Evolutionary conservation across 2,888 invertebrate species (phyloP).

Genomic region (Eucera pruinosa): DNA sequence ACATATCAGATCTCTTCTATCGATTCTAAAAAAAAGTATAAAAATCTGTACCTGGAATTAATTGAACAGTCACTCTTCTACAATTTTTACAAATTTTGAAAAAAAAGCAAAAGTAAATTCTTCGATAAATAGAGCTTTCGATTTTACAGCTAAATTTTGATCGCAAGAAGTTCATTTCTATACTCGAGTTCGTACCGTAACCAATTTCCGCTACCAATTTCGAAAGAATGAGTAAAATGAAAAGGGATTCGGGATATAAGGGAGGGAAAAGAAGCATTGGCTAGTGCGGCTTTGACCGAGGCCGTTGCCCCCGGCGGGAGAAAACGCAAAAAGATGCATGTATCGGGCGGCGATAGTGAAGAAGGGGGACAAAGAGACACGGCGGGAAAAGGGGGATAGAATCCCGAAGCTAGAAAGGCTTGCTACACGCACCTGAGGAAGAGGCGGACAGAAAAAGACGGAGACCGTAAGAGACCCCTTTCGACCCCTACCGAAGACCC

Average conservation of each 20-base stretch:
- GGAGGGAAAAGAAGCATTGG: background rate
- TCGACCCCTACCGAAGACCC: conserved; percentile 70
- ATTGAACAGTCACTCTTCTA: too few relatives aligned
- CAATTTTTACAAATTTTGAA: too few relatives aligned
- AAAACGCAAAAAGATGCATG: conserved; percentile 66
- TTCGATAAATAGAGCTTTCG: too few relatives aligned
- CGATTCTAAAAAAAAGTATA: background rate
- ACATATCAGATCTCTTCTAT: background rate
- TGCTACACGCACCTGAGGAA: conserved; percentile 52
- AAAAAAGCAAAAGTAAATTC: too few relatives aligned
- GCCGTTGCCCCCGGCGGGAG: conserved; percentile 58
- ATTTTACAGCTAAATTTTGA: too few relatives aligned
- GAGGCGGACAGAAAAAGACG: conserved; percentile 44
- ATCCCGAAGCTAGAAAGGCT: conserved; percentile 65
- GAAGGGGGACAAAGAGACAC: conserved; percentile 62
- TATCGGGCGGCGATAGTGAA: conserved; percentile 60
- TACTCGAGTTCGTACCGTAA: too few relatives aligned
- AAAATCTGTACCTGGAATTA: too few relatives aligned
- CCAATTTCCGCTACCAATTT: background rate
- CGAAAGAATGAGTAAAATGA: background rate
- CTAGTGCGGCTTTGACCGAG: conserved; percentile 40
- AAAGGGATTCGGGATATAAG: background rate
- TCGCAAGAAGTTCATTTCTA: too few relatives aligned
- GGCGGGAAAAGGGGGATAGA: conserved; percentile 64
- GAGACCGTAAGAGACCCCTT: conserved; percentile 66